These are phyloP conservation scores for Phyllotreta cruciferae DNA, from an alignment of 2,888 invertebrate species.

Conservation along the genomic window DNA sequence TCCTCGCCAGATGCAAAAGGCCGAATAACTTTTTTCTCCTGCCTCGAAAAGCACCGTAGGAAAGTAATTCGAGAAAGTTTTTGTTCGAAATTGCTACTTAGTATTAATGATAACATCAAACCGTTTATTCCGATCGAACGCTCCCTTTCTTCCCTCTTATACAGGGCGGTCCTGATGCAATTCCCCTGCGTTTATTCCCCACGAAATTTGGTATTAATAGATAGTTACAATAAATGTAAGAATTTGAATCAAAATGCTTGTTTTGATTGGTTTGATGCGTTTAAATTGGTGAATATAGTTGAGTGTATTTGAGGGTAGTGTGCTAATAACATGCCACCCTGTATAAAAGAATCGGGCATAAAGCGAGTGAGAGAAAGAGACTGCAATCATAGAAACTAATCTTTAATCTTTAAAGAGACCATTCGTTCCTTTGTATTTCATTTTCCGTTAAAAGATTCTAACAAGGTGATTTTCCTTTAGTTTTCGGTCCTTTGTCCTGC, in stretches of 20 bases:
- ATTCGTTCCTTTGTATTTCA: constrained; percentile 40
- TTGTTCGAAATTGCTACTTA: constrained; percentile 53
- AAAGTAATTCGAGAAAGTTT: constrained; percentile 35
- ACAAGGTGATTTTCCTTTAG: constrained; percentile 8
- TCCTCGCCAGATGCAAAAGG: constrained; percentile 7
- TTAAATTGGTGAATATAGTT: no score
- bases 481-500: not conserved
- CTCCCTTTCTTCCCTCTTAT: constrained; percentile 38
- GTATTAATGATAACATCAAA: constrained; percentile 52
- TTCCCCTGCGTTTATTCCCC: no score
- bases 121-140: constrained; percentile 55
- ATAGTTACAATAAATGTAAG: no score
- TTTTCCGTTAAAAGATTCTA: constrained; percentile 32
- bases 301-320: no score
- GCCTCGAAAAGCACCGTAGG: constrained; percentile 8
- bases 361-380: constrained; percentile 5
- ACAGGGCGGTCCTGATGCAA: not conserved
- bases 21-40: not conserved
- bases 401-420: constrained; percentile 48
- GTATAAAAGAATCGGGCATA: constrained; percentile 11
- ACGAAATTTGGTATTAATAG: no score
- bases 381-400: constrained; percentile 56
- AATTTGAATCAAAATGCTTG: no score
- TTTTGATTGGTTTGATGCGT: no score
- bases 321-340: constrained; percentile 26